Conservation (phyloP, 2,113 vertebrate species). For the Mormoops blainvillei region DNA sequence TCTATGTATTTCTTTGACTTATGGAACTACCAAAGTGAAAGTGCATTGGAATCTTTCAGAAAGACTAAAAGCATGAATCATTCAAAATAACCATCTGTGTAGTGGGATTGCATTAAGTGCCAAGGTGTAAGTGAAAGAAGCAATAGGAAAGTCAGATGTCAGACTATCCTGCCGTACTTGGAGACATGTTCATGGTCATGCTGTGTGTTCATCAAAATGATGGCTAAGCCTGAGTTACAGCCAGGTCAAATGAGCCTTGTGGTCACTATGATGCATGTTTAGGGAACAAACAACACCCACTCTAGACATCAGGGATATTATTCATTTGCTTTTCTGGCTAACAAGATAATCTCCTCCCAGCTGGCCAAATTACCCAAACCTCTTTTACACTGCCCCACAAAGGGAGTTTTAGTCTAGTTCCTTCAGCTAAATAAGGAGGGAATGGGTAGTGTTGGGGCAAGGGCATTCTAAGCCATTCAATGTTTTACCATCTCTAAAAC, state of each 20-base stretch:
- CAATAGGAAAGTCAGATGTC: not conserved
- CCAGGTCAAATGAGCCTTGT: not conserved
- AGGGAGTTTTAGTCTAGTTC: not conserved
- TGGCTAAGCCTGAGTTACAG: not conserved
- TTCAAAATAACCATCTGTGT: not conserved
- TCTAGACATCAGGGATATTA: not conserved
- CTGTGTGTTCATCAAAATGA: not conserved
- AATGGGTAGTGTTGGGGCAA: not conserved
- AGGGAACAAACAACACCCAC: not conserved
- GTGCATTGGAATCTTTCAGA: not conserved
- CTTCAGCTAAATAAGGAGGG: not conserved
- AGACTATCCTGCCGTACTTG: not conserved
- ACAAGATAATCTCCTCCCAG: not conserved
- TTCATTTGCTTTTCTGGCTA: not conserved
- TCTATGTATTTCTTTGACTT: conserved; percentile 36
- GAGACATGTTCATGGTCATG: not conserved
- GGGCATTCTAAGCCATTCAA: not conserved
- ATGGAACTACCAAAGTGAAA: not conserved
- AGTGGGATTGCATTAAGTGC: not conserved
- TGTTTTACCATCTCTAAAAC: not conserved
- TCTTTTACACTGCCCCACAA: not conserved
- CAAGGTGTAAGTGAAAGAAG: not conserved
- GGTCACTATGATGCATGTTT: not conserved
- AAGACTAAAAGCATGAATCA: conserved; percentile 18
- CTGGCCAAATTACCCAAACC: not conserved